Evolutionary conservation across 2,888 invertebrate species (phyloP).

Genomic region (Drosophila longiperda): DNA sequence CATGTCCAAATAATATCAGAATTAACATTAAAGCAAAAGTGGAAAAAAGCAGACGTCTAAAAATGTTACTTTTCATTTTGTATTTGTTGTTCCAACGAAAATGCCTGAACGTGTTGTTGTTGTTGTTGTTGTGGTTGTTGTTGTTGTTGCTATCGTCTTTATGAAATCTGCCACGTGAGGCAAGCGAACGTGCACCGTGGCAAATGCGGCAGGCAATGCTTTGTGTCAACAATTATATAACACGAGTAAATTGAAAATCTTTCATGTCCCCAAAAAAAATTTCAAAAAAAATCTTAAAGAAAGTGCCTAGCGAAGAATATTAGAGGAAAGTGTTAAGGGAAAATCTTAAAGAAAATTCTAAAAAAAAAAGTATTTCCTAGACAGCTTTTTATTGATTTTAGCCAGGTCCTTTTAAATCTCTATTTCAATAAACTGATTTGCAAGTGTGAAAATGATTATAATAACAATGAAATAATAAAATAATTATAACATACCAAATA

Average conservation of each 20-base stretch:
- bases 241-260: neutral
- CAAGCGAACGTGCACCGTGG: conserved; percentile 33
- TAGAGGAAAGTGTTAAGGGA: neutral
- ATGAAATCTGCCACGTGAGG: conserved; percentile 59
- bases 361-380: neutral
- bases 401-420: too few relatives aligned
- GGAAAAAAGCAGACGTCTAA: neutral
- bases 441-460: neutral
- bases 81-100: conserved; percentile 51
- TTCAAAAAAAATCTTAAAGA: neutral
- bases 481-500: too few relatives aligned
- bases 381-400: neutral
- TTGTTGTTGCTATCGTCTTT: conserved; percentile 36
- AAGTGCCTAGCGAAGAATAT: neutral
- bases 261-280: neutral
- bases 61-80: conserved; percentile 27
- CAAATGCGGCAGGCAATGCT: neutral
- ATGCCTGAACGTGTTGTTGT: conserved; percentile 24
- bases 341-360: too few relatives aligned
- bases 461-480: too few relatives aligned
- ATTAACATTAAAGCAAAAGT: neutral
- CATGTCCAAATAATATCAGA: conserved; percentile 8
- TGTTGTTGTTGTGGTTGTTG: conserved; percentile 19
- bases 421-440: neutral
- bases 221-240: neutral